phyloP scores from a whole-genome alignment of 2,797 vertebrate genomes.

The Diplodus puntazzo region DNA sequence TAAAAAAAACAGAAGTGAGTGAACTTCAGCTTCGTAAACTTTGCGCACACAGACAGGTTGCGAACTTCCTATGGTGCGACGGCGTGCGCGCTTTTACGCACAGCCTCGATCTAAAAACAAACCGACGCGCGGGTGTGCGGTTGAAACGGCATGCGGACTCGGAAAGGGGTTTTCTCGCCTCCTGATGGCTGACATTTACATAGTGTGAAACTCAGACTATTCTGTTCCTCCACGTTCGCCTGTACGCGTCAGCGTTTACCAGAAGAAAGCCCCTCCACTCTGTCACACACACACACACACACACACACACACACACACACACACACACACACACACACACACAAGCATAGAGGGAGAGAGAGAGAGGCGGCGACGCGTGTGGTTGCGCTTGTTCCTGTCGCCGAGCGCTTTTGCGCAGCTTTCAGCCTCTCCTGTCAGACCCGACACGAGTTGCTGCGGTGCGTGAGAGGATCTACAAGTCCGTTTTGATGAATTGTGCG shows the following conservation, averaged over 20 bases:
- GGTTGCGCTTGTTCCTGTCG: conserved; percentile 32
- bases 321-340: not conserved
- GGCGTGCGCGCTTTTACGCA: not conserved
- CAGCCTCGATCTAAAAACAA: not conserved
- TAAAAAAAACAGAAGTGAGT: not conserved
- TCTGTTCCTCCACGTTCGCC: conserved; percentile 7
- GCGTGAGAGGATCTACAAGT: not conserved
- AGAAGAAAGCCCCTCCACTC: not conserved
- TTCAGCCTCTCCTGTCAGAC: not conserved
- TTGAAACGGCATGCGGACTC: not conserved
- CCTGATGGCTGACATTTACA: not conserved
- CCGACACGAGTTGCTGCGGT: not conserved
- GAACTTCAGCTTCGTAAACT: not conserved
- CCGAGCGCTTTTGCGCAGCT: not conserved
- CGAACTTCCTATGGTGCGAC: not conserved
- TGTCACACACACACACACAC: too few species aligned
- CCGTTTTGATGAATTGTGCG: accelerated
- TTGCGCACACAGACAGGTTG: not conserved
- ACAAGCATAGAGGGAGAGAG: not conserved
- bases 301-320: not conserved
- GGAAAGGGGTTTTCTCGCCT: not conserved
- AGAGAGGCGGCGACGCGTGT: not conserved
- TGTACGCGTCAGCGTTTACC: not conserved
- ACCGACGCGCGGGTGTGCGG: not conserved
- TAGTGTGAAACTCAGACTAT: not conserved